Evolutionary conservation across 2,888 invertebrate genomes (phyloP), one percentile per base, ranked within the genome.

Genomic region (Margaritifera margaritifera): DNA sequence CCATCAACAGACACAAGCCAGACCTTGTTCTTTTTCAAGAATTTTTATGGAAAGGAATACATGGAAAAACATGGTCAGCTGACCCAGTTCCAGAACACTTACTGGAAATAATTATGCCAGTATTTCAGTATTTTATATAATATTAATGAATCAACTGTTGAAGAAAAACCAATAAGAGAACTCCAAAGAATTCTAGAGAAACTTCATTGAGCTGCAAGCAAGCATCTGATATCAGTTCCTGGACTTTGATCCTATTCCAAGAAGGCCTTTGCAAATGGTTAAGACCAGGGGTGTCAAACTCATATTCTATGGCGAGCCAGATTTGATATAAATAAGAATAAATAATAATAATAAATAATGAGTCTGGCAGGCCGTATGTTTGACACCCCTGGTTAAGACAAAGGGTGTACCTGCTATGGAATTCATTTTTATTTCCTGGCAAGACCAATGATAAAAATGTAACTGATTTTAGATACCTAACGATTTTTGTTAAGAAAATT

Each of bases 381-480:
- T n/a, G n/a, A n/a, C n/a, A n/a, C n/a, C n/a, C n/a, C n/a, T 54
- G 24, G 42, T 71, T 6, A 63, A 59, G 42, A 53, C 66, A 5
- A 62, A 54, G 15, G 54, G 68, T 19, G 52, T 61, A 20, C 66
- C 68, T n/a, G 51, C 59, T 56, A 25, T 69, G n/a, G 62, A 72
- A 20, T 71, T 75, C n/a, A 68, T 75, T 31, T 71, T 69, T 66
- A 67, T 75, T 53, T 75, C 74, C 4, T 75, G 74, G 74, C 71
- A 71, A 20, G 74, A 60, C 60, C 63, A 59, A 68, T 31, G n/a
- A 60, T 1, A 57, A 62, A 24, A 75, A 70, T 62, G 55, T 64
- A 50, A 60, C 68, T 25, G 68, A 66, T 24, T 75, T 75, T 55
- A 61, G 66, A 51, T 70, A 72, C 42, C 56, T 62, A 15, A 62